Conservation (phyloP, 2,797 vertebrate genomes). For the Hippopotamyrus pictus region DNA sequence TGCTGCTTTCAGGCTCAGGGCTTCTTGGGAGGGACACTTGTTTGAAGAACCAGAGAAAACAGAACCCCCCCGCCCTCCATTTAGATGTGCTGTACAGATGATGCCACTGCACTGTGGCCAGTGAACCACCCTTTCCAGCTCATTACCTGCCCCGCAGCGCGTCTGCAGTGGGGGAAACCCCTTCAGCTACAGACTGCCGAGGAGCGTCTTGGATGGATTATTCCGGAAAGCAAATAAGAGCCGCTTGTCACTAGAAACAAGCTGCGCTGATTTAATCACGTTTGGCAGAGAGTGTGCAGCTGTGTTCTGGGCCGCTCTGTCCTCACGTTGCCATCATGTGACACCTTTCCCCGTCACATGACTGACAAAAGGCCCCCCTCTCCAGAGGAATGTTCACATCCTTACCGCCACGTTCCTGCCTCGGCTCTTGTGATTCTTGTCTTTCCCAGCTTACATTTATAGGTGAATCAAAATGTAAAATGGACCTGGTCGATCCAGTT, state of each 20-base stretch:
- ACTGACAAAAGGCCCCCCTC: not conserved
- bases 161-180: too few species aligned
- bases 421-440: not conserved
- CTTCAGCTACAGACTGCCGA: not conserved
- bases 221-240: not conserved
- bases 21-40: not conserved
- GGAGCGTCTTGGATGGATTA: not conserved
- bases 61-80: not conserved
- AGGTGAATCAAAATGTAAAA: not conserved
- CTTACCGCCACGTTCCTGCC: not conserved
- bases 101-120: not conserved
- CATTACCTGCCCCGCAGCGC: not conserved
- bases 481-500: not conserved
- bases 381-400: not conserved
- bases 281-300: not conserved
- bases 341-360: not conserved
- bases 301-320: not conserved
- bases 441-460: not conserved
- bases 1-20: not conserved
- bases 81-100: not conserved
- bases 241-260: not conserved
- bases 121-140: constrained; percentile 6
- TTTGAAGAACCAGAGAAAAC: not conserved
- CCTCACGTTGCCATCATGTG: not conserved
- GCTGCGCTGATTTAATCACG: not conserved